Percentiles rank a stretch among this genome's conserved stretches.
Conservation (phyloP, 2,797 vertebrate genomes). For the Luscinia luscinia region DNA sequence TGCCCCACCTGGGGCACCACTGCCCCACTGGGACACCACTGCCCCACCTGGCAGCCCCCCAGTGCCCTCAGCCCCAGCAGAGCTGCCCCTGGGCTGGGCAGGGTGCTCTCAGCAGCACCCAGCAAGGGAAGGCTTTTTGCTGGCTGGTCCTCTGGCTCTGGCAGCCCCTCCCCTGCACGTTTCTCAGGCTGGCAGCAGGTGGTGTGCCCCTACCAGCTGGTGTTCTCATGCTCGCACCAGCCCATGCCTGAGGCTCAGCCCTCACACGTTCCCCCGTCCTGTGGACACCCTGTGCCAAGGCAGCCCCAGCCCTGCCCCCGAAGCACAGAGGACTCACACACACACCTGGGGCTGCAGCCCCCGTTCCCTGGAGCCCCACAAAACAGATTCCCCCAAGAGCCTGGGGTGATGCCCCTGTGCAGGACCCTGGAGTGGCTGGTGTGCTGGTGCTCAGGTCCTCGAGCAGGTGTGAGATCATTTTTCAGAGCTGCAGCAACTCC, state of each 20-base stretch:
- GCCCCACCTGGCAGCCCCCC: neutral
- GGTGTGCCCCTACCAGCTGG: neutral
- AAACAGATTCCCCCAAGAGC: neutral
- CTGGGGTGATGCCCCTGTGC: neutral
- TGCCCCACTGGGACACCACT: no score
- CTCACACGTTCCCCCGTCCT: rapidly evolving
- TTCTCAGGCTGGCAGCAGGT: neutral
- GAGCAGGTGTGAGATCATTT: rapidly evolving
- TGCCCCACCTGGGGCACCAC: neutral
- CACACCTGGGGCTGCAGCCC: neutral
- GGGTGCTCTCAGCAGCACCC: neutral
- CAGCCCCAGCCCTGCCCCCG: neutral
- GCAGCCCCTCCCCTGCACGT: neutral
- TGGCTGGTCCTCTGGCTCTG: neutral
- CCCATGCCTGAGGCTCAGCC: neutral
- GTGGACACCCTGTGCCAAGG: rapidly evolving
- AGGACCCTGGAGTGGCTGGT: neutral
- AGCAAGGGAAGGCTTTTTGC: neutral
- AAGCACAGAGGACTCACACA: rapidly evolving
- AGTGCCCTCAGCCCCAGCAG: rapidly evolving
- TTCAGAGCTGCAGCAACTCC: neutral
- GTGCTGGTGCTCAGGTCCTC: neutral
- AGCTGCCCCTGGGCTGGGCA: neutral
- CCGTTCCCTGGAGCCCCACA: neutral
- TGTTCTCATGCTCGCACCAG: rapidly evolving